Base-by-base conservation (phyloP, 2,113 vertebrate species). In the Lycocorax pyrrhopterus region DNA sequence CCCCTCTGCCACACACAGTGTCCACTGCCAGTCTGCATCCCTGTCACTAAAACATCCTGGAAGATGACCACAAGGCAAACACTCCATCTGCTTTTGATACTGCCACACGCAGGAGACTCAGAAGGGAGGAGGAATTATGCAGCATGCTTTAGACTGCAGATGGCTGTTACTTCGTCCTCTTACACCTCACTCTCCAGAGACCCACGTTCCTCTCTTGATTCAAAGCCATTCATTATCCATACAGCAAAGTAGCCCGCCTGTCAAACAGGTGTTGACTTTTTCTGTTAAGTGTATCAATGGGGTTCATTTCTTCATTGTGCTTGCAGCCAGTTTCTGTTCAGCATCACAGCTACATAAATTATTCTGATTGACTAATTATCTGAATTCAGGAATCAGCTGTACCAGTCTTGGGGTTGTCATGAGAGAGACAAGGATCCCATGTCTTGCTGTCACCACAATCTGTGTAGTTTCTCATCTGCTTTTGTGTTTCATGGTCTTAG, bases 381-480 rank as follows among this genome's bases (percentile, higher is more conserved):
- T 90, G 60, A 77, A 64, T 37, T 58, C 47, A 60, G 60, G 64
- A 88, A 90, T 90, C 79, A 55, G 33, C 43, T 86, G 82, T 32
- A 83, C 76, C 75, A 56, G 21, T 78, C 83, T 56, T 56, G 51
- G 37, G 47, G 44, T 7, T 96, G 73, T 43, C 83, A 86, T 10
- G 39, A 90, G 43, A 79, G n/a, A 85, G n/a, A 80, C 39, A 80
- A 85, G 60, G 29, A 89, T 47, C 86, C 60, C 20, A 39, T 59
- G 43, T 49, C 88, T 94, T 56, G 27, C 71, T 96, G 89, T 80
- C 63, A 79, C n/a, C 64, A 41, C 83, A 96, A 89, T 82, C 90
- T 95, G 92, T 41, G 90, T 79, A 62, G 44, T 49, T 93, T 73
- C 76, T 95, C 76, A 87, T 68, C 92, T 51, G 90, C 73, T 90